These are phyloP conservation scores for Arnoldichthys spilopterus DNA, from an alignment of 2,797 vertebrate genomes.

Conservation along the genomic window DNA sequence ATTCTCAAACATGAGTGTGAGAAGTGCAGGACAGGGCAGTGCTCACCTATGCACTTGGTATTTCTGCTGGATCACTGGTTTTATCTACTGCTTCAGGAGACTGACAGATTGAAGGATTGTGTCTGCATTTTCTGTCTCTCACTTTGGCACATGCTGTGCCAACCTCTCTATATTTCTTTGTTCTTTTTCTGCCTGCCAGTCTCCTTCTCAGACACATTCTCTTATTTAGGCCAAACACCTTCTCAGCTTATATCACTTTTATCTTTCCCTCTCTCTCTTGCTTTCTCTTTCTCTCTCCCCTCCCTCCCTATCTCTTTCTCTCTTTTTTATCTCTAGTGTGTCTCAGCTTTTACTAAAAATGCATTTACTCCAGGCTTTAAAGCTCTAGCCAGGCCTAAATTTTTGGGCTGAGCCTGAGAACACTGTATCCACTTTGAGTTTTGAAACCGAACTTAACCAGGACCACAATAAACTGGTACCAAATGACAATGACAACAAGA, in stretches of 20 bases:
- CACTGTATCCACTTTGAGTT: too few species aligned
- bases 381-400: too few species aligned
- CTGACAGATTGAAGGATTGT: neutral
- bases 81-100: conserved; percentile 10
- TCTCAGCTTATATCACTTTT: conserved; percentile 15
- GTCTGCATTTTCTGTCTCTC: neutral
- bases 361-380: too few species aligned
- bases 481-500: too few species aligned
- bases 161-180: conserved; percentile 50
- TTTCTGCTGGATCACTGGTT: conserved; percentile 10
- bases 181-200: conserved; percentile 38
- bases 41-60: neutral
- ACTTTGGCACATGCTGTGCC: conserved; percentile 15
- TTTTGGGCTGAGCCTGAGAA: too few species aligned
- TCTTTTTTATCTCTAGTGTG: too few species aligned
- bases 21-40: neutral
- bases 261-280: too few species aligned
- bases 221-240: neutral
- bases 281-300: neutral
- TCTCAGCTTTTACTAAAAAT: too few species aligned
- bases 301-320: neutral
- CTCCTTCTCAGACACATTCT: conserved; percentile 3
- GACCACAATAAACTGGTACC: too few species aligned
- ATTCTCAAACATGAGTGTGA: neutral
- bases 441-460: too few species aligned